phyloP scores from a whole-genome alignment of 2,888 invertebrate species.

The Dryococelus australis region DNA sequence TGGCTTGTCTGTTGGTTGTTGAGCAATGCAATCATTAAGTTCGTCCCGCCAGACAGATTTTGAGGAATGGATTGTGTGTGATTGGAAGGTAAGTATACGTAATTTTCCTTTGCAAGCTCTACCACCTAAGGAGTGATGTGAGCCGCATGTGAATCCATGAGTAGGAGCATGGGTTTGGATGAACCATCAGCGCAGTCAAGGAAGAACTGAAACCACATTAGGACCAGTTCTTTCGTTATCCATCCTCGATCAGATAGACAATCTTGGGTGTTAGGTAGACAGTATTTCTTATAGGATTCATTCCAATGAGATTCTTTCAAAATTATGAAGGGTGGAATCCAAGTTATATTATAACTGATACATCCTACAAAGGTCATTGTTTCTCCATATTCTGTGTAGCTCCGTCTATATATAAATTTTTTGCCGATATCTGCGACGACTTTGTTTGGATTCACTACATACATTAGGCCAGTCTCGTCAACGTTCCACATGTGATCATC shows the following conservation, averaged over 20 bases:
- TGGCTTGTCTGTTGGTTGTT: conserved; percentile 22
- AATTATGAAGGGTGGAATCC: conserved; percentile 35
- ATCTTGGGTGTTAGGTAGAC: conserved; percentile 48
- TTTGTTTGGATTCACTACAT: background rate
- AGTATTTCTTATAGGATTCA: conserved; percentile 32
- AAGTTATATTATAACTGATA: conserved; percentile 3
- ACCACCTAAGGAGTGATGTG: conserved; percentile 46
- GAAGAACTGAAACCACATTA: conserved; percentile 21
- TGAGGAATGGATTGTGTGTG: conserved; percentile 44
- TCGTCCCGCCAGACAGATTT: background rate
- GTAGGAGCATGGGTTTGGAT: conserved; percentile 41
- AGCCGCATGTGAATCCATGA: conserved; percentile 49
- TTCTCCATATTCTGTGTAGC: conserved; percentile 20
- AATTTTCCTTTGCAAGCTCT: conserved; percentile 39
- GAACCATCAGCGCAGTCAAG: conserved; percentile 20
- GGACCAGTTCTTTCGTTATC: conserved; percentile 45
- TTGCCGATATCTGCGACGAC: background rate
- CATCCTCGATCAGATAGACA: conserved; percentile 48
- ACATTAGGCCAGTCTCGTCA: conserved; percentile 8
- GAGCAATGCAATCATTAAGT: background rate
- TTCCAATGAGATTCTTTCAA: conserved; percentile 35
- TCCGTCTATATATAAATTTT: background rate
- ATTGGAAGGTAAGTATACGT: conserved; percentile 49
- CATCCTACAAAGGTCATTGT: background rate
- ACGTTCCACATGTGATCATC: background rate